Evolutionary conservation across 2,888 invertebrate genomes (phyloP).

Genomic region (Ptychoptera albimana): DNA sequence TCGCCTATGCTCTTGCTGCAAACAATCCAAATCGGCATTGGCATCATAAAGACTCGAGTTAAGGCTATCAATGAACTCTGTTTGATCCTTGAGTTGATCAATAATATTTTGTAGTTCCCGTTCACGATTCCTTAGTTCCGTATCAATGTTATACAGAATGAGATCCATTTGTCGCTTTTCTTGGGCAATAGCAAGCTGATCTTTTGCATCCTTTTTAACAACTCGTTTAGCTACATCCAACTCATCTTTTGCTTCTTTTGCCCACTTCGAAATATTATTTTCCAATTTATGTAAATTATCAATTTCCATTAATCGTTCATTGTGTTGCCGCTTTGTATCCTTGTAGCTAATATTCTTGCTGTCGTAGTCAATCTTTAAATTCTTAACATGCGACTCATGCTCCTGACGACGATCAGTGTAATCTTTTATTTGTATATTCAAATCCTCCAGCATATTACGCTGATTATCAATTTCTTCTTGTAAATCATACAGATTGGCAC

Average conservation of each 20-base stretch:
- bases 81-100: constrained; percentile 49
- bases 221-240: constrained; percentile 25
- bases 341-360: constrained; percentile 18
- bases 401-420: constrained; percentile 22
- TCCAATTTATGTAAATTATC: constrained; percentile 22
- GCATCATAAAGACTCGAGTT: constrained; percentile 46
- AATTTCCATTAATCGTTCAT: constrained; percentile 21
- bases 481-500: constrained; percentile 31
- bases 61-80: constrained; percentile 40
- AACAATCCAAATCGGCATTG: constrained; percentile 54
- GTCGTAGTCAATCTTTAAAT: constrained; percentile 25
- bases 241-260: constrained; percentile 24
- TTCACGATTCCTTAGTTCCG: constrained; percentile 55
- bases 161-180: constrained; percentile 37
- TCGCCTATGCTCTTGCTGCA: constrained; percentile 52
- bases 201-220: constrained; percentile 24
- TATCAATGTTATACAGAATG: constrained; percentile 47
- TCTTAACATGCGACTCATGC: constrained; percentile 23
- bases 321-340: constrained; percentile 18
- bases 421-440: constrained; percentile 27
- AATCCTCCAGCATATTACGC: constrained; percentile 31
- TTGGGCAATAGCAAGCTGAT: constrained; percentile 27
- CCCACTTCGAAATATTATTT: constrained; percentile 25
- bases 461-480: constrained; percentile 35
- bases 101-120: constrained; percentile 44